phyloP scores from a whole-genome alignment of 2,113 vertebrate genomes.

The Solenodon paradoxus region DNA sequence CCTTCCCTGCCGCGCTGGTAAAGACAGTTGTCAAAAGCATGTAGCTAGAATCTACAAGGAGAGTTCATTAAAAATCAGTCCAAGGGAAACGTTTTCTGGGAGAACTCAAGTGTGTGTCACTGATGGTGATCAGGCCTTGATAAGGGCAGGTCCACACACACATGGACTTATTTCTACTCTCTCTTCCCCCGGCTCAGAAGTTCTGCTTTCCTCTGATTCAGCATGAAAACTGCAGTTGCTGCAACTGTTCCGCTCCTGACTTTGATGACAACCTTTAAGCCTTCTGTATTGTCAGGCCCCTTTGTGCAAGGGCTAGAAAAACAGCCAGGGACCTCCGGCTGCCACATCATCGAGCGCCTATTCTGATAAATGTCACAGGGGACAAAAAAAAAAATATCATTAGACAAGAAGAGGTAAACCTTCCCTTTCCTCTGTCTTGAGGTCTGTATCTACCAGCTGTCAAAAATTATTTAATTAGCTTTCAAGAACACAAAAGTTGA shows the following conservation, averaged over 20 bases:
- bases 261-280: conserved; percentile 52
- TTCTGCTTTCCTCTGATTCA: conserved; percentile 51
- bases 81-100: neutral
- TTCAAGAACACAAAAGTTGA: conserved; percentile 75
- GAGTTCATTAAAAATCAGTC: neutral
- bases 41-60: neutral
- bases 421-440: conserved; percentile 37
- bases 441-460: conserved; percentile 61
- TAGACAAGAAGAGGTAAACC: conserved; percentile 55
- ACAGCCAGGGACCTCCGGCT: conserved; percentile 24
- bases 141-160: neutral
- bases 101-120: neutral
- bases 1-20: neutral
- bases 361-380: conserved; percentile 67
- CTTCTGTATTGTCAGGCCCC: neutral
- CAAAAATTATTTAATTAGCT: conserved; percentile 80
- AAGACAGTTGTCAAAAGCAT: neutral
- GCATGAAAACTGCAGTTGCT: conserved; percentile 22
- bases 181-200: neutral
- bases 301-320: conserved; percentile 21
- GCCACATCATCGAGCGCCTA: conserved; percentile 6
- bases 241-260: conserved; percentile 24
- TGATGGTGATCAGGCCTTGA: neutral
- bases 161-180: neutral
- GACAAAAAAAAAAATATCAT: conserved; percentile 54